phyloP scores from a whole-genome alignment of 2,888 invertebrate genomes.

The Bibio marci region DNA sequence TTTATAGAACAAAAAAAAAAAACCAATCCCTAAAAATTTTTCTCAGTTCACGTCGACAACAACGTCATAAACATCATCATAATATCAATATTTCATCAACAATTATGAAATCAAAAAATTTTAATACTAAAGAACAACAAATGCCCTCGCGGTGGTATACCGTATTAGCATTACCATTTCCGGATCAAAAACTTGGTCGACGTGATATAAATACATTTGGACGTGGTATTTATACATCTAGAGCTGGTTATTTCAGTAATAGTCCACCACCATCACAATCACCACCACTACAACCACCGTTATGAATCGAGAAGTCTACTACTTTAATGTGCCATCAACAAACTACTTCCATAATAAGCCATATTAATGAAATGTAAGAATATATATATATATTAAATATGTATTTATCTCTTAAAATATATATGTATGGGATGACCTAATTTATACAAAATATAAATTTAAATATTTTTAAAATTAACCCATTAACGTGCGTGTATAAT shows the following conservation, averaged over 20 bases:
- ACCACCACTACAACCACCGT: too few relatives aligned
- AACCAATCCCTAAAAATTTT: not conserved
- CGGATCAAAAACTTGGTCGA: constrained; percentile 80
- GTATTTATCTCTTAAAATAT: too few relatives aligned
- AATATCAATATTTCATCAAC: constrained; percentile 4
- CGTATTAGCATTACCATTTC: constrained; percentile 78
- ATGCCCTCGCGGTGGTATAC: constrained; percentile 79
- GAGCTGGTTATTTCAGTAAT: constrained; percentile 83
- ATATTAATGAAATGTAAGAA: constrained; percentile 16
- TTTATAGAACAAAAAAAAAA: not conserved
- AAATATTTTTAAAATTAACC: too few relatives aligned
- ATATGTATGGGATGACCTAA: too few relatives aligned
- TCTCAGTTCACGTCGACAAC: constrained; percentile 2
- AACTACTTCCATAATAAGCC: constrained; percentile 10
- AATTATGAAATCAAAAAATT: constrained; percentile 4
- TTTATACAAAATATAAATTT: too few relatives aligned
- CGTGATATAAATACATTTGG: constrained; percentile 48
- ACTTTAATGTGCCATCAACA: constrained; percentile 15
- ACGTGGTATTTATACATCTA: constrained; percentile 40
- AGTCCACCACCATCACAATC: too few relatives aligned
- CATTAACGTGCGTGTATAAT: too few relatives aligned
- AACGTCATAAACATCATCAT: constrained; percentile 3
- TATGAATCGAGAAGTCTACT: constrained; percentile 14
- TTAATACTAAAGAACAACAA: constrained; percentile 24
- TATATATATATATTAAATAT: too few relatives aligned